These are phyloP conservation scores for Vultur gryphus DNA, from an alignment of 2,797 vertebrate species.

Conservation along the genomic window DNA sequence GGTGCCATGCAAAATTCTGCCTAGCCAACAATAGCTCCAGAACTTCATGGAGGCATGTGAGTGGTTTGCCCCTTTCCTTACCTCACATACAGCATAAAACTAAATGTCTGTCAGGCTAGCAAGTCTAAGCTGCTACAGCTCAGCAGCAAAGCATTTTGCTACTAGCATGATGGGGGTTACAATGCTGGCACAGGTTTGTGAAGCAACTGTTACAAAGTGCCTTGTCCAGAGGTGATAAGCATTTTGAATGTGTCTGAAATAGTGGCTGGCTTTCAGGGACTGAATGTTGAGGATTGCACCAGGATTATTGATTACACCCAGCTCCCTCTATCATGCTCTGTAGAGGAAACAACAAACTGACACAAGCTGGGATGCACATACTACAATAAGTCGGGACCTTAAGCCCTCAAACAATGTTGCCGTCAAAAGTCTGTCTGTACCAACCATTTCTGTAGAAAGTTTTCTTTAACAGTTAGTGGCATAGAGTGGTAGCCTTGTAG, in stretches of 20 bases:
- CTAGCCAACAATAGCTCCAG: neutral
- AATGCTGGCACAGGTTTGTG: neutral
- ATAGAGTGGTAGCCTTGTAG: neutral
- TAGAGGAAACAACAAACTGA: neutral
- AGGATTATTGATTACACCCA: neutral
- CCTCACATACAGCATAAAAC: neutral
- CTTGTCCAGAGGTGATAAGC: neutral
- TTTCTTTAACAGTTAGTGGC: neutral
- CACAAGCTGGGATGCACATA: neutral
- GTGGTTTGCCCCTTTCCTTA: neutral
- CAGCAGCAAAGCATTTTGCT: neutral
- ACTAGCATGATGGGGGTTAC: neutral
- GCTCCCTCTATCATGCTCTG: neutral
- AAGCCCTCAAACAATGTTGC: neutral
- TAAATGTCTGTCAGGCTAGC: neutral
- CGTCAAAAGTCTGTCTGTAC: neutral
- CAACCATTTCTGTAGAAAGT: neutral
- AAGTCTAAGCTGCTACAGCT: neutral
- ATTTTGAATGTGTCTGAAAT: neutral
- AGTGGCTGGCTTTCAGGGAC: neutral
- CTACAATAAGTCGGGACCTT: accelerated
- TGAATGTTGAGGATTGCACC: neutral
- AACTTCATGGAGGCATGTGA: neutral
- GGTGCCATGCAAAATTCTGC: neutral
- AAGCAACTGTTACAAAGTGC: neutral